Percentiles rank a stretch among this genome's conserved stretches.
phyloP scores from a whole-genome alignment of 2,113 vertebrate species.

The Petaurus breviceps region DNA sequence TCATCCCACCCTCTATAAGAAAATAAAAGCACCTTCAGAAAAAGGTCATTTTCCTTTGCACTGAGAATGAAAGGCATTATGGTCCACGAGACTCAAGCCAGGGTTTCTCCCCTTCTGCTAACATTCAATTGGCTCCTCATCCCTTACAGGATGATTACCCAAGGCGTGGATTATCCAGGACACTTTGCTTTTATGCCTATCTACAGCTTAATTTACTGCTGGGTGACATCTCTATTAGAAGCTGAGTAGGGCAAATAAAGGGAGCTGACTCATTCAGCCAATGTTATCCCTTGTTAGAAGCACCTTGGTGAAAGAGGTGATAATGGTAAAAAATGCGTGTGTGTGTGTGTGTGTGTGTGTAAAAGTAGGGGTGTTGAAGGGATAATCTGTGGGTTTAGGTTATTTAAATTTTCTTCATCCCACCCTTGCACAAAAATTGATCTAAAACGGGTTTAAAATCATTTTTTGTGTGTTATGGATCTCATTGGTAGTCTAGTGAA shows the following conservation, averaged over 20 bases:
- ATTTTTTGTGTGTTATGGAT: slow-evolving; percentile 32
- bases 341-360: background rate
- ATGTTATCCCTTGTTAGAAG: background rate
- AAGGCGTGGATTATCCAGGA: background rate
- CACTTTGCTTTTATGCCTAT: background rate
- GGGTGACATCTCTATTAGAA: background rate
- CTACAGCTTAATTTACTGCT: background rate
- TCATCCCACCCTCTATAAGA: background rate
- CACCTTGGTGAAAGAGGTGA: background rate
- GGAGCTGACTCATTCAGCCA: background rate
- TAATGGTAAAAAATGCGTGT: too few species aligned
- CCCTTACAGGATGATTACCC: background rate
- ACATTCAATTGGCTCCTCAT: background rate
- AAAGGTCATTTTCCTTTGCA: background rate
- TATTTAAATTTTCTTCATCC: background rate
- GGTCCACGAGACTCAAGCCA: background rate
- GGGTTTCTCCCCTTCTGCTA: background rate
- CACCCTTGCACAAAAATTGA: background rate
- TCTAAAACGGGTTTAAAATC: background rate
- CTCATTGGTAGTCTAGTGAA: background rate
- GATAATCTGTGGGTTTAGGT: background rate
- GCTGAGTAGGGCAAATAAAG: background rate
- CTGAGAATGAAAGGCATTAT: background rate
- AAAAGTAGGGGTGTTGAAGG: background rate
- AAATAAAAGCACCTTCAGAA: slow-evolving; percentile 30